phyloP scores from a whole-genome alignment of 2,888 invertebrate species.

The Hedychridium roseum region DNA sequence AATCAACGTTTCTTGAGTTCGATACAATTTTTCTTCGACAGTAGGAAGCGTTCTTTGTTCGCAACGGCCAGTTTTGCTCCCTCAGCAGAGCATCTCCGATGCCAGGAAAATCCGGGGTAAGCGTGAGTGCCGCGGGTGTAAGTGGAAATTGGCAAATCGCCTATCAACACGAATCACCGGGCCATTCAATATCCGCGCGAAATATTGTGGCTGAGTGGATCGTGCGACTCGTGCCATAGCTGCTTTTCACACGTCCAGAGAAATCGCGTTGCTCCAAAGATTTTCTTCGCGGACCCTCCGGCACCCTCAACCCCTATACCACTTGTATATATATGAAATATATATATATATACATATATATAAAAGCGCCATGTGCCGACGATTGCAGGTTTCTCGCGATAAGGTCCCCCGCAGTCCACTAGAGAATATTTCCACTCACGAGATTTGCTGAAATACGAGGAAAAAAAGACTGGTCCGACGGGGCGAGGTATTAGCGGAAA shows the following conservation, averaged over 20 bases:
- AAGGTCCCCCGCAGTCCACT: background rate
- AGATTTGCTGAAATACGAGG: background rate
- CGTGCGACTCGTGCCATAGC: background rate
- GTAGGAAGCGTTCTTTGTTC: background rate
- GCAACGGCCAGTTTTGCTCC: background rate
- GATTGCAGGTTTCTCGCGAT: slow-evolving; percentile 24
- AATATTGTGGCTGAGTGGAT: slow-evolving; percentile 35
- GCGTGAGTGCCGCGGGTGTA: slow-evolving; percentile 17
- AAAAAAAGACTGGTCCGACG: too few relatives aligned
- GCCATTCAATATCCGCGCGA: slow-evolving; percentile 46
- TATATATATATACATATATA: background rate
- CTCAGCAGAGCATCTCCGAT: background rate
- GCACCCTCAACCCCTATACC: slow-evolving; percentile 1
- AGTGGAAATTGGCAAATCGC: slow-evolving; percentile 48
- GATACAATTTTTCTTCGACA: background rate
- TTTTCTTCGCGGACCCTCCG: slow-evolving; percentile 17
- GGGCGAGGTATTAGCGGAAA: too few relatives aligned
- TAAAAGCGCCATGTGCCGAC: slow-evolving; percentile 21
- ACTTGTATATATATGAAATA: too few relatives aligned
- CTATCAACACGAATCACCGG: slow-evolving; percentile 46
- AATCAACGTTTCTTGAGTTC: too few relatives aligned
- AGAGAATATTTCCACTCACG: background rate
- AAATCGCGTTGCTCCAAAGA: slow-evolving; percentile 29
- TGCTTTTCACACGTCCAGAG: slow-evolving; percentile 24
- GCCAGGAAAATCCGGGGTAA: background rate